Conservation (phyloP, 1,140 invertebrate species). For the Andricus grossulariae region DNA sequence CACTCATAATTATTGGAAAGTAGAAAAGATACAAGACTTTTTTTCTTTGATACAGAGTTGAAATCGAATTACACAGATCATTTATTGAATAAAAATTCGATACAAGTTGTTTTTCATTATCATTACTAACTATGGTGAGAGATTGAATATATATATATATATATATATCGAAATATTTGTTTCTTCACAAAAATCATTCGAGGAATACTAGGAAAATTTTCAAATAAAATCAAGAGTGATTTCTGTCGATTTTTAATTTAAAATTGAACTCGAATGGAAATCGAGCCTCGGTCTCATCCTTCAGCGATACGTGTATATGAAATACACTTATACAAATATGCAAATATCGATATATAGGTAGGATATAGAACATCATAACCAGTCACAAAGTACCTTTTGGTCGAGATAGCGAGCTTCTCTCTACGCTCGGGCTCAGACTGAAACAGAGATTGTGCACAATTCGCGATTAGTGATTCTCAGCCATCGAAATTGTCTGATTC, state of each 20-base stretch:
- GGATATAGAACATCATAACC: constrained; percentile 73
- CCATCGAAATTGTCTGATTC: constrained; percentile 29
- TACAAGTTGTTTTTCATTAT: no score
- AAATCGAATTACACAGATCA: no score
- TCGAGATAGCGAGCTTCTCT: constrained; percentile 75
- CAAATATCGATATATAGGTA: constrained; percentile 63
- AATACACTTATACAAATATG: constrained; percentile 58
- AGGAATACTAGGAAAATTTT: neutral
- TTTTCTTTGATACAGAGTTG: neutral
- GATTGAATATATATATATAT: no score
- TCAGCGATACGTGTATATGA: constrained; percentile 56
- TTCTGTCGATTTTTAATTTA: constrained; percentile 19
- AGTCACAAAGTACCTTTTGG: constrained; percentile 77
- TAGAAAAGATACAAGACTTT: neutral
- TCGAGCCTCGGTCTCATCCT: constrained; percentile 55
- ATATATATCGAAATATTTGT: no score
- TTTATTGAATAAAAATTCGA: no score
- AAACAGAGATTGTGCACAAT: constrained; percentile 76
- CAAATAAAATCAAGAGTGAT: constrained; percentile 24
- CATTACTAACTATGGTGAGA: no score
- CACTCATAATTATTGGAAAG: neutral
- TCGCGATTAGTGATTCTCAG: constrained; percentile 67
- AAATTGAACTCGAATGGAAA: neutral
- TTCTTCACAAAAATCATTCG: no score
- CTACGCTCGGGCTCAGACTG: constrained; percentile 75